Conservation (phyloP, 1,140 invertebrate species). For the Drosophila chauvacae region DNA sequence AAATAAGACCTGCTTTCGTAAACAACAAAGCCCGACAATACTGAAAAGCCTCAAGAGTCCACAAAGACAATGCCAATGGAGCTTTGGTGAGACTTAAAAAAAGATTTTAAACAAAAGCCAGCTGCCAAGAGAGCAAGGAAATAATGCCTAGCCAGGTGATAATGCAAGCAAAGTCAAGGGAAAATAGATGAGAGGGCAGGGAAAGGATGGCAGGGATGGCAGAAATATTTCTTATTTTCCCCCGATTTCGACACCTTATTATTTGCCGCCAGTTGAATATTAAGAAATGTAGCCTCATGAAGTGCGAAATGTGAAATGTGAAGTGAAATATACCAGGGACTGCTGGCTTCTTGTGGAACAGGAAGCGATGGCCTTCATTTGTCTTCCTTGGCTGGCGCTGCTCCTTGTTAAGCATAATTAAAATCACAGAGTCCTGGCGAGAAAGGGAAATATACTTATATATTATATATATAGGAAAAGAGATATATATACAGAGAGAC, state of each 20-base stretch:
- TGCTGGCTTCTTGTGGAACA: neutral
- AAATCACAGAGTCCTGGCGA: conserved; percentile 38
- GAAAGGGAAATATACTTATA: neutral
- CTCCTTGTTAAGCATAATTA: conserved; percentile 59
- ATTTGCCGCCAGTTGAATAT: conserved; percentile 11
- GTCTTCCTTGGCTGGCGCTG: conserved; percentile 32
- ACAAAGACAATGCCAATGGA: neutral
- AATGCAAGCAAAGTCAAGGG: neutral
- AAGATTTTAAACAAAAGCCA: neutral
- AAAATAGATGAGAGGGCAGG: neutral
- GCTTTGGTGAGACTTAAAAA: neutral
- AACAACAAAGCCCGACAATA: neutral
- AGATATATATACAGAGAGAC: neutral
- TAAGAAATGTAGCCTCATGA: conserved; percentile 9
- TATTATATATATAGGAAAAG: neutral
- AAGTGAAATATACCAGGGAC: conserved; percentile 6
- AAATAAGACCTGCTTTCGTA: neutral
- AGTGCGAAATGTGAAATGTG: conserved; percentile 18
- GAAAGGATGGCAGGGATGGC: neutral
- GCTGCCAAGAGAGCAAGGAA: conserved; percentile 3
- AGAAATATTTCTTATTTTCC: neutral
- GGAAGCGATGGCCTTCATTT: conserved; percentile 33
- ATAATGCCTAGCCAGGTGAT: neutral
- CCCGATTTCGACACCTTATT: neutral
- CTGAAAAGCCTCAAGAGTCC: neutral